Percentiles rank a stretch among this genome's conserved stretches.
Conservation (phyloP, 2,888 invertebrate species). For the Sepiola atlantica region DNA sequence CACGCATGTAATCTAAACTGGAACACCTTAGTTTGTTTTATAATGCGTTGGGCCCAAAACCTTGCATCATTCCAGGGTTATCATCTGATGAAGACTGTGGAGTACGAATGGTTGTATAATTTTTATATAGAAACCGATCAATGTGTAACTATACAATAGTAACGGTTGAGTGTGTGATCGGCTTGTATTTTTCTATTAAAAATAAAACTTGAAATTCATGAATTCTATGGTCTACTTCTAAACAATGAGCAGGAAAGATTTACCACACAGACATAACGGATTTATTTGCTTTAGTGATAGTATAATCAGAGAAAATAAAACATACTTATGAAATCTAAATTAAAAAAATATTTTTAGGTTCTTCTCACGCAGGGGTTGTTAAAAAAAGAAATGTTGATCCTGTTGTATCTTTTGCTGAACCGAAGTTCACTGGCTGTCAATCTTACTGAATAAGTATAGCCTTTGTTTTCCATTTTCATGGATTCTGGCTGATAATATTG, state of each 20-base stretch:
- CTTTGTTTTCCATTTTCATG: conserved; percentile 20
- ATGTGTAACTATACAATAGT: neutral
- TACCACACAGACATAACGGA: neutral
- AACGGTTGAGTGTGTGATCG: neutral
- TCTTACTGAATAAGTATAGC: neutral
- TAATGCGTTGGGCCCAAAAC: too few relatives aligned
- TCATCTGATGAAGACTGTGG: too few relatives aligned
- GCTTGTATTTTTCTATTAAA: neutral
- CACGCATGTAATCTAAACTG: too few relatives aligned
- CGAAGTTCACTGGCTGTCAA: conserved; percentile 9
- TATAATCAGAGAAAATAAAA: neutral
- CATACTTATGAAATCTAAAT: neutral
- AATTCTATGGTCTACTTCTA: neutral
- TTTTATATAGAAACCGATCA: neutral
- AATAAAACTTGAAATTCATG: neutral
- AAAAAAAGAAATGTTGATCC: neutral
- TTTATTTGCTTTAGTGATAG: neutral
- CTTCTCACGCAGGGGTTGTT: neutral
- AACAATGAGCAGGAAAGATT: neutral
- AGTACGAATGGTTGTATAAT: too few relatives aligned
- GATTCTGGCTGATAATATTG: neutral
- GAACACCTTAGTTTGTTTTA: too few relatives aligned
- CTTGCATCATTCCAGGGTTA: too few relatives aligned
- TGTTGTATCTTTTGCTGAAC: neutral
- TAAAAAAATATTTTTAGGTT: neutral